Evolutionary conservation across 2,888 invertebrate genomes (phyloP), one percentile per base, ranked within the genome.

Genomic region (Oasisia sp.): DNA sequence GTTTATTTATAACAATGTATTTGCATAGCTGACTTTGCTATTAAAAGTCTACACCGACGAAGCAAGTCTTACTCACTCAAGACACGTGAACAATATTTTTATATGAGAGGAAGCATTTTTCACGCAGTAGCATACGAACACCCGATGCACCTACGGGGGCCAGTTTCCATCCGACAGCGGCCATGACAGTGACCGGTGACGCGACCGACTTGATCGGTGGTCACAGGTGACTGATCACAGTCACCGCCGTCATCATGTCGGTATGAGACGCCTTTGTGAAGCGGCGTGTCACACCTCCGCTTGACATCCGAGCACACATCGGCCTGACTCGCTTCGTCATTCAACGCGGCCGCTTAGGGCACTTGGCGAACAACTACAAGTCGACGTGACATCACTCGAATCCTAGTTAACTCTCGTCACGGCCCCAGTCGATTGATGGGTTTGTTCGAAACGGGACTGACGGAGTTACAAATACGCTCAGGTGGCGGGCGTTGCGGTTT

Each of bases 321-420:
- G 74, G 3, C 27, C 74, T 27, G 27, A 27, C 74, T 74, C 74
- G 74, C 4, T 19, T 27, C 7, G 27, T 27, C 5, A 74, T 74
- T 74, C 74, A 74, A 7, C 27, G 74, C 74, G n/a, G 74, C 74
- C 74, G 74, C 19, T 74, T 74, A 74, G 19, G 7, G 74, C 74
- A 74, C 74, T 74, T 74, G 74, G 74, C 27, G 27, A 74, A 27
- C 74, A 74, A n/a, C 74, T 38, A 5, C 74, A 19, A 7, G 74
- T 27, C 74, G 74, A 27, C 74, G 74, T n/a, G 74, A 74, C 74
- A 74, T 74, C 74, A 74, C 74, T 74, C 27, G 74, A n/a, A 74
- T n/a, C 74, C 74, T 74, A 19, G 74, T 74, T 74, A 74, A 74
- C 74, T 74, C 74, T 74, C 74, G 74, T 74, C 74, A 27, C 74